Base-by-base conservation (phyloP, 2,797 vertebrate genomes). In the Spea hammondii region DNA sequence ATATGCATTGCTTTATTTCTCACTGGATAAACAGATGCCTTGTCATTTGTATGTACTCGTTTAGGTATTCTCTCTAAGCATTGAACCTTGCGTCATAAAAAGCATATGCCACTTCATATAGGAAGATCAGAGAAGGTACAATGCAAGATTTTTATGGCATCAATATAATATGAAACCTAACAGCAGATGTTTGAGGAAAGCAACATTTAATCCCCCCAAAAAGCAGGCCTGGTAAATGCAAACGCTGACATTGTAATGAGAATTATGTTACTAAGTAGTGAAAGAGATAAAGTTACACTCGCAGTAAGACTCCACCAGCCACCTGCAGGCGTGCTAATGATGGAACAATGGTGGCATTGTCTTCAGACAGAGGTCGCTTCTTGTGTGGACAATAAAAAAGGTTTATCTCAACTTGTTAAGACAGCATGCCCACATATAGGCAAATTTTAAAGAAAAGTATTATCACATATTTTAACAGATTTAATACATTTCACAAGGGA, bases 251-350 rank as follows among this genome's bases (percentile, higher is more conserved):
- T 78, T 82, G 65, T 57, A 48, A 60, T 51, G 44, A 77, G 80
- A 82, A 70, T 82, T 77, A 82, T 77, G 75, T 82, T 82, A 82
- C 75, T 69, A 73, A 82, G 79, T 68, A 77, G 67, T 69, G 62
- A 57, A 74, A 60, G 80, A 70, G 76, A 77, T 82, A 82, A 67
- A 59, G 67, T 82, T 82, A 77, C 80, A 78, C 65, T 55, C 48
- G 80, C 65, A 55, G 70, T 69, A 77, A 77, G 68, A 32, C 70
- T 77, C 65, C 70, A 70, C 75, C 49, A 77, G 75, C 80, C 80
- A 82, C 80, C 80, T 82, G 80, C 80, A 78, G 75, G 70, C 70
- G 46, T 57, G 65, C 75, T 82, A 78, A 82, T 73, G 57, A 78
- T 49, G 8, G 65, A 74, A 82, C 75, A 82, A 78, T 72, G 64